Base-by-base conservation (phyloP, 2,888 invertebrate species). In the Ramazzottius varieornatus region DNA sequence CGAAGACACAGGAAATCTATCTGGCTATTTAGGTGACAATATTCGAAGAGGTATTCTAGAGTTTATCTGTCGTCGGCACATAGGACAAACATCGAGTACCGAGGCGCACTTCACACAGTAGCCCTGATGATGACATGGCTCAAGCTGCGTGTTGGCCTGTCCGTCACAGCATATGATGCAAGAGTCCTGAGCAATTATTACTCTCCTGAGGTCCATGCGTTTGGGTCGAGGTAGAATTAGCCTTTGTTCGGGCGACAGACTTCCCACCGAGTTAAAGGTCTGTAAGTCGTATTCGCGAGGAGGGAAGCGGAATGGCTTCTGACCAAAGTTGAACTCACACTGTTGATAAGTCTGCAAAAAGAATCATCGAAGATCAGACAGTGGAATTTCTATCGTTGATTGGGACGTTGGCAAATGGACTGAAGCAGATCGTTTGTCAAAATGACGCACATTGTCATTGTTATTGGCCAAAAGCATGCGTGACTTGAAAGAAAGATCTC, bases 291-390 rank as follows among this genome's bases (percentile, higher is more conserved):
- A 64, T 71, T 82, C 81, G 1, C 75, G 75, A 0, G 91, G 90
- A 54, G 88, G 84, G 79, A 79, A 84, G 70, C 79, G 79, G 77
- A 91, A 92, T 1, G 86, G 83, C 68, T 82, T 81, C 67, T 83
- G 80, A 65, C 92, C 92, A 77, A 92, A 92, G 78, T 92, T 92
- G 78, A 92, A 92, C 64, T 84, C 81, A 77, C 90, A 90, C 73
- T 91, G 91, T 75, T 93, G 92, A 80, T 89, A 92, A 68, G 54
- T 40, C n/a, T n/a, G n/a, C n/a, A n/a, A n/a, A n/a, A n/a, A n/a
- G n/a, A n/a, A n/a, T n/a, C n/a, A n/a, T n/a, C n/a, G n/a, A n/a
- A n/a, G n/a, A n/a, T n/a, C n/a, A n/a, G n/a, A n/a, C n/a, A n/a
- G n/a, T n/a, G n/a, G n/a, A n/a, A n/a, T n/a, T n/a, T n/a, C n/a